Evolutionary conservation across 2,113 vertebrate genomes (phyloP).

Genomic region (Istiophorus platypterus): DNA sequence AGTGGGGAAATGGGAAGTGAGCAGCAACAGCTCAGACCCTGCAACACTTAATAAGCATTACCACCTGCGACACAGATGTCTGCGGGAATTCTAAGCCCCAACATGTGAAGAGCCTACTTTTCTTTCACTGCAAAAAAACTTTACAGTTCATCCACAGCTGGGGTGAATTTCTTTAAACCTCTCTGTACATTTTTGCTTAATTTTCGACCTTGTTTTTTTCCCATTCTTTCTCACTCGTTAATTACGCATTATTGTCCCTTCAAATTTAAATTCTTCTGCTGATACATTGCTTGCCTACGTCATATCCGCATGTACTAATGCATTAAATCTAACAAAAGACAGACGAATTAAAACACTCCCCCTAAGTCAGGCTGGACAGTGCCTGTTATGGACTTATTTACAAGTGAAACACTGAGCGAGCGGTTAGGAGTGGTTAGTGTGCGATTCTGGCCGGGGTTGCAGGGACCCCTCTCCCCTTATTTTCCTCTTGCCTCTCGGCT

Average conservation of each 20-base stretch:
- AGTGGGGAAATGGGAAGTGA: conserved; percentile 30
- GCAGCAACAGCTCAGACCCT: background rate
- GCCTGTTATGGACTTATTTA: too few relatives aligned
- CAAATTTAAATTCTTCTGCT: too few relatives aligned
- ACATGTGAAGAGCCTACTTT: background rate
- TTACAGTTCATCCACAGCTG: background rate
- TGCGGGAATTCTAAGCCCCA: conserved; percentile 5
- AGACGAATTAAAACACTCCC: too few relatives aligned
- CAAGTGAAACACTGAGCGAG: background rate
- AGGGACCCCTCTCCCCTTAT: background rate
- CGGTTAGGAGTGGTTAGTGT: background rate
- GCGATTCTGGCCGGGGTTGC: background rate
- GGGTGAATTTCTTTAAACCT: background rate
- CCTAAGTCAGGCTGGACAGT: too few relatives aligned
- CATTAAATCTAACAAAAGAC: too few relatives aligned
- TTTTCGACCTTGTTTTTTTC: background rate
- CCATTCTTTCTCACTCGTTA: background rate
- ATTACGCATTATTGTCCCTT: background rate
- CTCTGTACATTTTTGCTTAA: background rate
- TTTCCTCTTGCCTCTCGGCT: background rate
- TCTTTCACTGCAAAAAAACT: background rate
- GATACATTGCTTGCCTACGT: too few relatives aligned
- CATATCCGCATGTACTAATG: too few relatives aligned
- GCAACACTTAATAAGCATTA: background rate
- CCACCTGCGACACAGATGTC: conserved; percentile 20